A percentile compares a stretch with the other conserved stretches of the same genome.
phyloP scores from a whole-genome alignment of 2,888 invertebrate species.

The Endotricha flammealis region DNA sequence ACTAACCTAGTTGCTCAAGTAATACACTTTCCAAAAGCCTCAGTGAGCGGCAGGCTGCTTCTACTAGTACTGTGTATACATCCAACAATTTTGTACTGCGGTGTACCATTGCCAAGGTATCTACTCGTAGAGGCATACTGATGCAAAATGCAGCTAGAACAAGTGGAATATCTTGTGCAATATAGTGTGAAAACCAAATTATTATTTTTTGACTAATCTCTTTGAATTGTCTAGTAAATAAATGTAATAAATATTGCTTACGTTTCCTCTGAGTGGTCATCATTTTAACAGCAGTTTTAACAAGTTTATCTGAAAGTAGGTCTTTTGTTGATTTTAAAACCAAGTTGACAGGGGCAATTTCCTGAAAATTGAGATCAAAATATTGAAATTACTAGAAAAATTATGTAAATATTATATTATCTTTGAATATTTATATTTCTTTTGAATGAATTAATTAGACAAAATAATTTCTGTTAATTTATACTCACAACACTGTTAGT shows the following conservation, averaged over 20 bases:
- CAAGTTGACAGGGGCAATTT: constrained; percentile 79
- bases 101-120: constrained; percentile 84
- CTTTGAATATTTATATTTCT: no score
- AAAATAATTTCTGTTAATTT: constrained; percentile 9
- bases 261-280: constrained; percentile 81
- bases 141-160: constrained; percentile 67
- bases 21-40: constrained; percentile 81
- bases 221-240: no score
- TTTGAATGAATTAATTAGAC: no score
- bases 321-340: constrained; percentile 81
- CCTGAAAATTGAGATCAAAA: constrained; percentile 51
- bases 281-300: constrained; percentile 76
- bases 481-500: constrained; percentile 53
- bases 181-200: constrained; percentile 7
- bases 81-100: constrained; percentile 80
- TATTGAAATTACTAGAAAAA: background rate
- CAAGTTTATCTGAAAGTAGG: constrained; percentile 69
- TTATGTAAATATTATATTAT: constrained; percentile 5
- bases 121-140: constrained; percentile 81
- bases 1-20: constrained; percentile 74
- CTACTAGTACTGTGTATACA: constrained; percentile 85
- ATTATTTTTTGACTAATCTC: no score
- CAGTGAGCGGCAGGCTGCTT: constrained; percentile 84
- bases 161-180: constrained; percentile 7
- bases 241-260: no score